These are phyloP conservation scores for Menura novaehollandiae DNA, from an alignment of 2,113 vertebrate genomes.

Conservation along the genomic window DNA sequence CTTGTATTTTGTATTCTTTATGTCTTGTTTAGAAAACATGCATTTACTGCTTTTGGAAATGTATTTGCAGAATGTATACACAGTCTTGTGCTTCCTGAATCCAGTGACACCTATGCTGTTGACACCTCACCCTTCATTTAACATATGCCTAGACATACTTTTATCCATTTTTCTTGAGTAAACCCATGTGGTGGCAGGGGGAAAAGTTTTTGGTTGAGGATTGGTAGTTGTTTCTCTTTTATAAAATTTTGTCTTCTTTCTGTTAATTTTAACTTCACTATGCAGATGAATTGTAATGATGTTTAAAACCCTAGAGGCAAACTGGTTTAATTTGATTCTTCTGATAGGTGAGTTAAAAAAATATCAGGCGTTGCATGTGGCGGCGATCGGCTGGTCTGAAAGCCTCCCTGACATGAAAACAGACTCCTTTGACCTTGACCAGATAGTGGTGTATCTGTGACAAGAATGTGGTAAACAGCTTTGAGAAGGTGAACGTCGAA, in stretches of 20 bases:
- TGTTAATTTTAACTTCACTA: constrained; percentile 75
- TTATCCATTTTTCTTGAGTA: constrained; percentile 35
- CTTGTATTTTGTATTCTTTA: background rate
- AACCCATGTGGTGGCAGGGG: background rate
- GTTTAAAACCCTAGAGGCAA: constrained; percentile 63
- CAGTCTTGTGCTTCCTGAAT: background rate
- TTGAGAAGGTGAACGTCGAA: too few species aligned
- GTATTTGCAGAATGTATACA: background rate
- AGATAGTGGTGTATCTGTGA: too few species aligned
- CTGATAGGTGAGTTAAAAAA: constrained; percentile 50
- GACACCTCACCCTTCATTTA: background rate
- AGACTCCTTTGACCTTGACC: too few species aligned
- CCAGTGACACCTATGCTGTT: background rate
- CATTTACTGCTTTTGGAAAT: background rate
- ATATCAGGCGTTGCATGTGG: too few species aligned
- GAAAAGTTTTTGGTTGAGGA: background rate
- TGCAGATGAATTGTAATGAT: constrained; percentile 70
- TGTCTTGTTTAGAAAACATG: background rate
- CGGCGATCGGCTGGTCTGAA: too few species aligned
- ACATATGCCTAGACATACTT: background rate
- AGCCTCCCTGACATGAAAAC: too few species aligned
- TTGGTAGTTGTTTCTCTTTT: background rate
- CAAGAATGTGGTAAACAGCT: too few species aligned
- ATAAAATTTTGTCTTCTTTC: constrained; percentile 38
- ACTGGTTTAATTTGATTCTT: constrained; percentile 70